Percentiles rank a stretch among this genome's conserved stretches.
These are phyloP conservation scores for Hydrochoerus hydrochaeris DNA, from an alignment of 2,113 vertebrate genomes.

Conservation along the genomic window DNA sequence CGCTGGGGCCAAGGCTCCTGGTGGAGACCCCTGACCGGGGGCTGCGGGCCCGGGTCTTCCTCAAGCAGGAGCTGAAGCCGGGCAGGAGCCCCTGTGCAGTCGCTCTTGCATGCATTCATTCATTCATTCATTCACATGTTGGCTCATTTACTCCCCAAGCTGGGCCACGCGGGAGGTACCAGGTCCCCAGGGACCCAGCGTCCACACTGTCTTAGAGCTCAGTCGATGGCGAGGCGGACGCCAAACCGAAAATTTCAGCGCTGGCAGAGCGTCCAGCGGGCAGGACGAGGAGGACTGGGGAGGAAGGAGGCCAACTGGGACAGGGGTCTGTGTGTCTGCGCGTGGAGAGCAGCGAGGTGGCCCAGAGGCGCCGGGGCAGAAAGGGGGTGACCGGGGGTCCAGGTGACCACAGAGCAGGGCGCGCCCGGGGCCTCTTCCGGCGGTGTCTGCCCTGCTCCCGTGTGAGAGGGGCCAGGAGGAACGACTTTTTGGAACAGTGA, in stretches of 20 bases:
- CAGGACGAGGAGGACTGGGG: neutral
- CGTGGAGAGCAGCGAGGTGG: neutral
- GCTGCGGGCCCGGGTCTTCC: neutral
- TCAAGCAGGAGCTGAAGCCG: neutral
- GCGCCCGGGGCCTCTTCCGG: neutral
- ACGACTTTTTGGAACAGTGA: constrained; percentile 15
- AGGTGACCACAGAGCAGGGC: neutral
- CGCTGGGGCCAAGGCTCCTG: neutral
- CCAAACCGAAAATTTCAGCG: too few species aligned
- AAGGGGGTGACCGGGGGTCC: neutral
- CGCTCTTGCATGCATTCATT: neutral
- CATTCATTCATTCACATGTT: neutral
- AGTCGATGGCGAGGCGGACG: neutral
- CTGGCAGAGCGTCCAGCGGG: neutral
- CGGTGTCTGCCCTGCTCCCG: neutral
- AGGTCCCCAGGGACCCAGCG: neutral
- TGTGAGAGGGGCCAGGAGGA: neutral
- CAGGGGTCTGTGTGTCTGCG: neutral
- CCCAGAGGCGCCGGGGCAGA: neutral
- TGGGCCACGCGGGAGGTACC: accelerated
- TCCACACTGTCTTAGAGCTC: neutral
- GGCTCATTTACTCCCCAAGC: neutral
- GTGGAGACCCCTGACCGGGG: neutral
- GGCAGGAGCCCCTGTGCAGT: neutral
- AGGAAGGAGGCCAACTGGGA: neutral